phyloP scores from a whole-genome alignment of 2,113 vertebrate genomes.

The Nycticorax nycticorax region DNA sequence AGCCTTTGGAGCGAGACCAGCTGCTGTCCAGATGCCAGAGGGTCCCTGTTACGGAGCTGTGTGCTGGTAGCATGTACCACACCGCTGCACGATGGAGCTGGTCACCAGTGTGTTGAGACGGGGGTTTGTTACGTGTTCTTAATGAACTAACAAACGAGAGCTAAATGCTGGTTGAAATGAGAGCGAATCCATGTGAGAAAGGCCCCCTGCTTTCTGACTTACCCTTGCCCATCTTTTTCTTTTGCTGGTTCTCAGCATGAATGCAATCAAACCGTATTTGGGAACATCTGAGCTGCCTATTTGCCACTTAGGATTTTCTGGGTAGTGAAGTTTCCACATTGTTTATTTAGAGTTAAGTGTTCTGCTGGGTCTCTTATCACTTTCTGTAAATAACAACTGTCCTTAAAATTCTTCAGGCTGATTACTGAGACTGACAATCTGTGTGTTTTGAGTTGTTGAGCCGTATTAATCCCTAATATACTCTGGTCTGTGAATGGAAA shows the following conservation, averaged over 20 bases:
- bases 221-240: background rate
- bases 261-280: background rate
- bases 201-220: background rate
- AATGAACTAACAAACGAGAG: background rate
- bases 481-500: background rate
- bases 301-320: constrained; percentile 35
- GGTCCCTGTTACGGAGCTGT: background rate
- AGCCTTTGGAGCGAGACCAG: background rate
- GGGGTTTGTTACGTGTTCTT: background rate
- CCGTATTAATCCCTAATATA: constrained; percentile 17
- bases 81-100: background rate
- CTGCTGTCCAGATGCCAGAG: background rate
- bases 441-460: constrained; percentile 46
- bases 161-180: background rate
- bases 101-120: background rate
- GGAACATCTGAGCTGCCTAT: constrained; percentile 11
- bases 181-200: background rate
- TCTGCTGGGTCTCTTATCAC: constrained; percentile 30
- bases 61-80: background rate
- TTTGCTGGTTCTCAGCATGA: background rate
- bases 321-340: constrained; percentile 40
- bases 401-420: constrained; percentile 43
- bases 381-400: constrained; percentile 57
- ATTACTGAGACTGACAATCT: constrained; percentile 36
- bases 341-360: constrained; percentile 51